Percentiles rank a stretch among this genome's conserved stretches.
Evolutionary conservation across 2,113 vertebrate species (phyloP).

Genomic region (Sminthopsis crassicaudata): DNA sequence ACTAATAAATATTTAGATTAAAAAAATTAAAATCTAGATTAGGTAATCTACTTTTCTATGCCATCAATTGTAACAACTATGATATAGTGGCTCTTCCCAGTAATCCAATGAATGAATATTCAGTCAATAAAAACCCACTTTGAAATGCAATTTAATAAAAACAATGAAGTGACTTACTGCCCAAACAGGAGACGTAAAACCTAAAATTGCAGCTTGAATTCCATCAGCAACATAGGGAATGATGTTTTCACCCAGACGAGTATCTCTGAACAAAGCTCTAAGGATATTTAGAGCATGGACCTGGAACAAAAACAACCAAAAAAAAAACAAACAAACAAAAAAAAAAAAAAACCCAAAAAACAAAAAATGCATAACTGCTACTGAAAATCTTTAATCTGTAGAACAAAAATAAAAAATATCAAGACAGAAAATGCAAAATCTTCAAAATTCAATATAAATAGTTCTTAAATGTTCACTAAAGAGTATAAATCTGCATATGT

Average conservation of each 20-base stretch:
- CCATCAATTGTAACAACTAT: neutral
- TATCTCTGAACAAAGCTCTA: constrained; percentile 94
- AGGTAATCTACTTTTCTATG: neutral
- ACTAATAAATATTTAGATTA: neutral
- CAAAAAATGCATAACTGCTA: neutral
- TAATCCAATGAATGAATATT: constrained; percentile 19
- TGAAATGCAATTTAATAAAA: constrained; percentile 43
- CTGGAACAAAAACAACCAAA: constrained; percentile 79
- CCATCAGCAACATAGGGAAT: constrained; percentile 95
- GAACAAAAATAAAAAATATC: constrained; percentile 24
- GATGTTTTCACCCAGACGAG: constrained; percentile 94
- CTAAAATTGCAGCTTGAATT: constrained; percentile 92
- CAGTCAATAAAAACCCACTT: constrained; percentile 50
- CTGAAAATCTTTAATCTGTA: constrained; percentile 1
- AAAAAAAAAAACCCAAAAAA: constrained; percentile 5
- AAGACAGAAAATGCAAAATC: constrained; percentile 26
- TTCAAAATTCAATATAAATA: constrained; percentile 28
- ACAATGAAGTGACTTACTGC: constrained; percentile 88
- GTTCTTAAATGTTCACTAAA: neutral
- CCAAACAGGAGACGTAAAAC: constrained; percentile 96
- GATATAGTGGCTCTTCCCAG: constrained; percentile 33
- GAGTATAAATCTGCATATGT: constrained; percentile 10
- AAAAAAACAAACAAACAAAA: constrained; percentile 32
- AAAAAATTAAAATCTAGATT: neutral
- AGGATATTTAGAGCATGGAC: constrained; percentile 98